Evolutionary conservation across 2,797 vertebrate species (phyloP), one percentile per base, ranked within the genome.

Genomic region (Sciurus vulgaris): DNA sequence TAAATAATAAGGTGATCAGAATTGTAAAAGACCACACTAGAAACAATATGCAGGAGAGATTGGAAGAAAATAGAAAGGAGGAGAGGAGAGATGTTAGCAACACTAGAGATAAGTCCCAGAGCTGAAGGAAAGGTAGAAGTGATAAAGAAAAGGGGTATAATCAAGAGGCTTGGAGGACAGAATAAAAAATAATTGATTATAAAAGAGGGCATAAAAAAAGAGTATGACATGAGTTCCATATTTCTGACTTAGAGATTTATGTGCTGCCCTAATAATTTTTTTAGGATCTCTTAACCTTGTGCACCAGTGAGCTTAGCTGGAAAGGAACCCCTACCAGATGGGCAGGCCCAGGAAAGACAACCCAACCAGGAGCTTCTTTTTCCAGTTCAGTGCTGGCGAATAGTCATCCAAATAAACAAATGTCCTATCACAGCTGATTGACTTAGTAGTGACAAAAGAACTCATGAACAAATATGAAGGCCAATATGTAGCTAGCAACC

Each of bases 401-500:
- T 33, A 51, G 30, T 86, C 33, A 93, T 76, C 11, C n/a, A 94
- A 92, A 72, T 63, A 63, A 92, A 67, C 51, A 96, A 94, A 96
- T 72, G 22, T 35, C 13, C 33, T 54, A 17, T 65, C 87, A 78
- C 95, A 90, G 35, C 44, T 83, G 89, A 93, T 69, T 41, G 81
- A 89, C 70, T 81, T 72, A 81, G 20, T 70, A 38, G 12, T 63
- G 30, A 87, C 38, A 24, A 89, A 93, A 87, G 47, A 65, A 73
- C 47, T 86, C 18, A 61, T 76, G 44, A 49, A 63, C 61, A 41
- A 86, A 77, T 38, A 63, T 38, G 9, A 72, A 77, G 54, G 49
- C 79, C 77, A 74, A 13, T 59, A 74, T 26, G 44, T 17, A 78
- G 56, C 87, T 17, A 78, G 56, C 87, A 47, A 11, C 9, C 26